phyloP scores from a whole-genome alignment of 2,113 vertebrate genomes.

The Tamias sibiricus region DNA sequence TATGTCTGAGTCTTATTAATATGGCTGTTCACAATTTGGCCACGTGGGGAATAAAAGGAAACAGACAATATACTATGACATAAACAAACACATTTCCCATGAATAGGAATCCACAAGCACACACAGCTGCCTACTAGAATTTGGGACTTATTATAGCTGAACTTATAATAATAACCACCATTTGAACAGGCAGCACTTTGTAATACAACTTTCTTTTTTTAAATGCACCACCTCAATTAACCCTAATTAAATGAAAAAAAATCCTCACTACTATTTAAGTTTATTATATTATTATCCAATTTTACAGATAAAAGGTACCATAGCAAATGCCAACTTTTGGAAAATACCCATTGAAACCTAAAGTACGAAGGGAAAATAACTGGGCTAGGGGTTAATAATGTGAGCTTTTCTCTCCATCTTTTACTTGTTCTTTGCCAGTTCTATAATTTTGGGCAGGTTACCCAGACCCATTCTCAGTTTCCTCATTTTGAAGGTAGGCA shows the following conservation, averaged over 20 bases:
- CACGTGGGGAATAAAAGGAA: conserved; percentile 48
- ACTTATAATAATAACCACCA: not conserved
- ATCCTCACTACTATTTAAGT: not conserved
- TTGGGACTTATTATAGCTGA: not conserved
- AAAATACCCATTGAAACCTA: not conserved
- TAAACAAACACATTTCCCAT: conserved; percentile 64
- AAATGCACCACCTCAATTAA: conserved; percentile 47
- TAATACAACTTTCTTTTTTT: not conserved
- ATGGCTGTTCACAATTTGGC: conserved; percentile 54
- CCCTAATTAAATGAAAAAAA: not conserved
- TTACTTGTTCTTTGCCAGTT: not conserved
- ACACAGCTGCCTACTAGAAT: conserved; percentile 41
- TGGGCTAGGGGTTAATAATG: not conserved
- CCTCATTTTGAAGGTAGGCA: not conserved
- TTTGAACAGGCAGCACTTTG: conserved; percentile 3
- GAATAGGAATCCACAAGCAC: conserved; percentile 36
- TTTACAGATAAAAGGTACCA: not conserved
- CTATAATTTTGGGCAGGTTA: not conserved
- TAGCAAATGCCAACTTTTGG: not conserved
- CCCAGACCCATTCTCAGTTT: not conserved
- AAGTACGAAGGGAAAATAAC: not conserved
- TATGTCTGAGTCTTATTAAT: conserved; percentile 59
- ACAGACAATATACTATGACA: conserved; percentile 36
- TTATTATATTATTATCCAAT: conserved; percentile 7
- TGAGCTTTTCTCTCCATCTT: not conserved